A percentile compares a stretch with the other conserved stretches of the same genome.
These are phyloP conservation scores for Polydrusus tereticollis DNA, from an alignment of 2,888 invertebrate genomes.

Conservation along the genomic window DNA sequence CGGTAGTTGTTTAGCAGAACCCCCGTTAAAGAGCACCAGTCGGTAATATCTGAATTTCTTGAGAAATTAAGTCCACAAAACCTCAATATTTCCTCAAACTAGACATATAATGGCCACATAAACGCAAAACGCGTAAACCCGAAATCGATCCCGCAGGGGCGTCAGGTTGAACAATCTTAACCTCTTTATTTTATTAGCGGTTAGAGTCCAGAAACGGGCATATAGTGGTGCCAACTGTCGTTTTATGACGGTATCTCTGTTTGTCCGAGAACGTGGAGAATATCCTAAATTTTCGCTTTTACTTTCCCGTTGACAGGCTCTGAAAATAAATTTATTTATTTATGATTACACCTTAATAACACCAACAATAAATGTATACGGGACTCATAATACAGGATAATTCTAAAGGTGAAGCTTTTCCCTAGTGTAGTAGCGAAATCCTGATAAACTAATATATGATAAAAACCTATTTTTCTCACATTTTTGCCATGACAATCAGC, in stretches of 20 bases:
- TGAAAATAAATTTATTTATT: not conserved
- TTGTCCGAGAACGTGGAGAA: constrained; percentile 37
- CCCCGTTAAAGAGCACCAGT: no score
- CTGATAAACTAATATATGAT: no score
- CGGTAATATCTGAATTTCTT: not conserved
- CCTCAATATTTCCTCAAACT: not conserved
- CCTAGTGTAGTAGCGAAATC: no score
- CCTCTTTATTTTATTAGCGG: constrained; percentile 46
- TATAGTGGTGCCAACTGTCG: constrained; percentile 46
- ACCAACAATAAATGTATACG: no score
- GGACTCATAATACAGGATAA: no score
- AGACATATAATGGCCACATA: constrained; percentile 20
- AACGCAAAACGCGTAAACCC: constrained; percentile 36
- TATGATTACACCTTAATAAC: not conserved
- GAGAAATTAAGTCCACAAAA: not conserved
- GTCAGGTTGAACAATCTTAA: constrained; percentile 46
- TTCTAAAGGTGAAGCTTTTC: no score
- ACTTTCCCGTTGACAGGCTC: not conserved
- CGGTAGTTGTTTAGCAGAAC: no score
- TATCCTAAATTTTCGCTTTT: constrained; percentile 37
- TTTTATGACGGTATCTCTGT: constrained; percentile 43
- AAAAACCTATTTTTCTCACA: no score
- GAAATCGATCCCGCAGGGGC: constrained; percentile 31
- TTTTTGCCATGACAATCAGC: no score
- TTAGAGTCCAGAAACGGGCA: constrained; percentile 45